phyloP scores from a whole-genome alignment of 2,888 invertebrate genomes.

The Troides aeacus region DNA sequence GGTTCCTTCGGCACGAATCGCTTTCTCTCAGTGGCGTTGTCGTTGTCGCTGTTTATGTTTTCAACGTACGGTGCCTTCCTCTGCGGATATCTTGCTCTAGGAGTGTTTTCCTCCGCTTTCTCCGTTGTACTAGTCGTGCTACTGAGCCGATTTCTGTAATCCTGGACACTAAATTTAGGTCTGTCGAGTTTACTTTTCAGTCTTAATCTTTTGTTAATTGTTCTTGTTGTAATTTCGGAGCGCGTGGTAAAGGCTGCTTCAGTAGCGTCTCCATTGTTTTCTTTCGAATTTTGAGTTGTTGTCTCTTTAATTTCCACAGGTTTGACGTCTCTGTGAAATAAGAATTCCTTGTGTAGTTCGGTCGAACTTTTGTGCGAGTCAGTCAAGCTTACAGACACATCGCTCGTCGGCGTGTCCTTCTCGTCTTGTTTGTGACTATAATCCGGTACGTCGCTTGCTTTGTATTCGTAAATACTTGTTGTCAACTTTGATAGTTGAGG shows the following conservation, averaged over 20 bases:
- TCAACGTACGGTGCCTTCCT: constrained; percentile 69
- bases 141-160: constrained; percentile 84
- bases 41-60: constrained; percentile 52
- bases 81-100: constrained; percentile 72
- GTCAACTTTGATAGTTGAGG: constrained; percentile 53
- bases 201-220: constrained; percentile 56
- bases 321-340: constrained; percentile 70
- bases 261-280: constrained; percentile 38
- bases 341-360: constrained; percentile 57
- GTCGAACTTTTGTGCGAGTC: constrained; percentile 54
- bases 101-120: constrained; percentile 52
- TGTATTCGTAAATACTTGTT: constrained; percentile 50
- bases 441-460: constrained; percentile 60
- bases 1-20: constrained; percentile 77
- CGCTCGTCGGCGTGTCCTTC: constrained; percentile 76
- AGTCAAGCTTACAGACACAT: constrained; percentile 62
- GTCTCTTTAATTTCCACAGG: constrained; percentile 69
- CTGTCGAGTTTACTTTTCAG: constrained; percentile 81
- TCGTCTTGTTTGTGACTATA: constrained; percentile 76
- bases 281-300: constrained; percentile 51
- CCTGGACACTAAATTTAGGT: constrained; percentile 88
- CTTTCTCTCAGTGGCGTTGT: constrained; percentile 72
- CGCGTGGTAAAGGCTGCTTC: constrained; percentile 55
- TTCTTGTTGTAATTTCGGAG: constrained; percentile 52
- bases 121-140: constrained; percentile 76